phyloP scores from a whole-genome alignment of 2,113 vertebrate species.

The Cnemophilus loriae region DNA sequence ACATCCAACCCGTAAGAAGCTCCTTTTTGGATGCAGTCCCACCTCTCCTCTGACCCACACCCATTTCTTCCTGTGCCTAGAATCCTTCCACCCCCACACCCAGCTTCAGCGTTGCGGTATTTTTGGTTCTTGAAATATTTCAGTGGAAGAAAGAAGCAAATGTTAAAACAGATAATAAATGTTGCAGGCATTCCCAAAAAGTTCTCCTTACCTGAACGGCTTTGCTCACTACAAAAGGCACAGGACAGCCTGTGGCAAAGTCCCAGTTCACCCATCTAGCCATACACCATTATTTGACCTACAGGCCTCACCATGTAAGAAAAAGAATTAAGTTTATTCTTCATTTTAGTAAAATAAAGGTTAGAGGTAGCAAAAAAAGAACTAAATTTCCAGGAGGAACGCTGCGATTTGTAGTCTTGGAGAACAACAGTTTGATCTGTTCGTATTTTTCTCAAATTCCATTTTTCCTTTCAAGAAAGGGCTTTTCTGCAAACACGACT shows the following conservation, averaged over 20 bases:
- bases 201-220: background rate
- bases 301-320: background rate
- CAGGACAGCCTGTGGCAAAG: background rate
- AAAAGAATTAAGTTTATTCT: background rate
- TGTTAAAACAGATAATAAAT: background rate
- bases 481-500: background rate
- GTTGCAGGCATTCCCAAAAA: background rate
- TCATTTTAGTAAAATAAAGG: background rate
- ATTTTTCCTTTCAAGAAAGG: background rate
- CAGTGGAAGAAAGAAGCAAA: background rate
- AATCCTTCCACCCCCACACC: background rate
- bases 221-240: background rate
- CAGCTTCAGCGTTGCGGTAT: background rate
- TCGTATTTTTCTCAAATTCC: background rate
- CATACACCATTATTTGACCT: background rate
- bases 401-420: background rate
- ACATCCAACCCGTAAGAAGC: background rate
- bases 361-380: background rate
- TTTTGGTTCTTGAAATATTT: background rate
- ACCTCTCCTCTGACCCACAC: background rate
- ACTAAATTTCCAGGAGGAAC: background rate
- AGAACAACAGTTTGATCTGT: background rate
- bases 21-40: background rate
- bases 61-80: background rate
- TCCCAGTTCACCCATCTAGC: background rate